A percentile compares a stretch with the other conserved stretches of the same genome.
These are phyloP conservation scores for Chitala chitala DNA, from an alignment of 2,113 vertebrate genomes.

Conservation along the genomic window DNA sequence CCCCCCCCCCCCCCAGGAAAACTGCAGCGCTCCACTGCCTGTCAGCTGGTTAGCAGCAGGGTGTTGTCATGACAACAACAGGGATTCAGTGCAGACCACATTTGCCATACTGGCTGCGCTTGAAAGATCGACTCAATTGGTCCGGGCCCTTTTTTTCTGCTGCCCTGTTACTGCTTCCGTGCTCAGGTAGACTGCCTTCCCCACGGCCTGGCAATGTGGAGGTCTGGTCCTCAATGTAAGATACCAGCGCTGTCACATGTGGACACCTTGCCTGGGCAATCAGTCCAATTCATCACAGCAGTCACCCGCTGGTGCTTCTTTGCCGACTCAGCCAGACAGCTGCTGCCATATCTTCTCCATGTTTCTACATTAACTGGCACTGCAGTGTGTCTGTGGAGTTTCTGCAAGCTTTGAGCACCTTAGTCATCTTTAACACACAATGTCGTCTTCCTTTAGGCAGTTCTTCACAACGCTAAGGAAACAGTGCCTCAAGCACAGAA, in stretches of 20 bases:
- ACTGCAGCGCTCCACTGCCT: slow-evolving; percentile 49
- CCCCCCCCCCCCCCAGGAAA: slow-evolving; percentile 7
- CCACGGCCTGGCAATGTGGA: not conserved
- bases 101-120: slow-evolving; percentile 45
- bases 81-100: slow-evolving; percentile 46
- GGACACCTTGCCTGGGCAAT: not conserved
- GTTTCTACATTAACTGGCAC: not conserved
- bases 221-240: not conserved
- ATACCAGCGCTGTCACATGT: not conserved
- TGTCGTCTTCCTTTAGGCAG: not conserved
- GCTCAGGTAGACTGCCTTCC: not conserved
- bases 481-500: not conserved
- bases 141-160: slow-evolving; percentile 22
- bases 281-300: not conserved
- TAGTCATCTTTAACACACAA: not conserved
- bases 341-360: not conserved
- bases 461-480: not conserved
- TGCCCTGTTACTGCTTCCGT: slow-evolving; percentile 24
- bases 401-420: not conserved
- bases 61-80: slow-evolving; percentile 60
- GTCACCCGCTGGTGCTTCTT: not conserved
- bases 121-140: slow-evolving; percentile 37
- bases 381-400: not conserved
- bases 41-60: slow-evolving; percentile 47
- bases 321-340: not conserved